A percentile compares a stretch with the other conserved stretches of the same genome.
Evolutionary conservation across 2,797 vertebrate species (phyloP).

Genomic region (Chrysocyon brachyurus): DNA sequence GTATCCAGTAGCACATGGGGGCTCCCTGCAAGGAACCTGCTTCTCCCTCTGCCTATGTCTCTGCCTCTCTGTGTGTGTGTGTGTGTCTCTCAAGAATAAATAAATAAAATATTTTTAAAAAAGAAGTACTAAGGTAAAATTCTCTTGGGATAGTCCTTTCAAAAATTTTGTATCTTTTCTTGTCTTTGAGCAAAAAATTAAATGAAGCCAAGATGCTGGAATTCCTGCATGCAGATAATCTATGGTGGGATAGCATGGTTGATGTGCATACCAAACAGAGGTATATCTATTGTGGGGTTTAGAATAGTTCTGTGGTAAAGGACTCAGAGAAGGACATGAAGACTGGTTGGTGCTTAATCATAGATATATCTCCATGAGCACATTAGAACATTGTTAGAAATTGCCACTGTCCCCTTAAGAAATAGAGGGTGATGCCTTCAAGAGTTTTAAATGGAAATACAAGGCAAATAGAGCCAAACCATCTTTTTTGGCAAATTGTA

Average conservation of each 20-base stretch:
- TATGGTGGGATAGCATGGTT: background rate
- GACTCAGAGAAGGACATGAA: constrained; percentile 17
- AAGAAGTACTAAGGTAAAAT: constrained; percentile 31
- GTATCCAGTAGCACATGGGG: too few species aligned
- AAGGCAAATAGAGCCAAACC: background rate
- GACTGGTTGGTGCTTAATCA: background rate
- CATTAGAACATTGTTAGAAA: constrained; percentile 46
- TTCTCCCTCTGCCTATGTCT: too few species aligned
- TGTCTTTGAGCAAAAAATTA: constrained; percentile 31
- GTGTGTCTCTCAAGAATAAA: too few species aligned
- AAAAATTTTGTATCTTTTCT: constrained; percentile 45
- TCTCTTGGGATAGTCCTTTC: constrained; percentile 26
- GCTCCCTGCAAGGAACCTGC: too few species aligned
- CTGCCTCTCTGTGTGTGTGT: too few species aligned
- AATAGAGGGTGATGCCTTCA: background rate
- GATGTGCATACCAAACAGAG: constrained; percentile 28
- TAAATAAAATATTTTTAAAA: too few species aligned
- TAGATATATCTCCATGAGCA: background rate
- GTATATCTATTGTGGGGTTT: background rate
- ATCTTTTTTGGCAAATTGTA: constrained; percentile 28
- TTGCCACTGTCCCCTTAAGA: background rate
- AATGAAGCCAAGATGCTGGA: constrained; percentile 36
- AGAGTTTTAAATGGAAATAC: constrained; percentile 26
- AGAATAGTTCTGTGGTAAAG: constrained; percentile 3
- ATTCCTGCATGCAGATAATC: constrained; percentile 43